phyloP scores from a whole-genome alignment of 2,797 vertebrate genomes.

The Trematomus bernacchii region DNA sequence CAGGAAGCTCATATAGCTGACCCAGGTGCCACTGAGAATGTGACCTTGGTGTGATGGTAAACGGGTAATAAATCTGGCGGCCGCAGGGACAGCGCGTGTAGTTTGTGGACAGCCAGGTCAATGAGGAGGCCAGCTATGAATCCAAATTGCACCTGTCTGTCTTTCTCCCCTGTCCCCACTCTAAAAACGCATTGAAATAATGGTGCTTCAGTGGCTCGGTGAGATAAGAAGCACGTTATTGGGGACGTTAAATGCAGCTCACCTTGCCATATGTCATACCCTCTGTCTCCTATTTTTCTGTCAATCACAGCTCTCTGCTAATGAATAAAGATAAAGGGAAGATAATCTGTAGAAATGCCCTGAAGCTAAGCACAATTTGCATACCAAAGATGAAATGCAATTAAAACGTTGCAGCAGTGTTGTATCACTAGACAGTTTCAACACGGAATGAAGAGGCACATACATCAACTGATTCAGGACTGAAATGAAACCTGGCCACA shows the following conservation, averaged over 20 bases:
- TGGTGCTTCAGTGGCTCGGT: constrained; percentile 21
- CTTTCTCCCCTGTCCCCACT: constrained; percentile 27
- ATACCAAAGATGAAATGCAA: constrained; percentile 16
- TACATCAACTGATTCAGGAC: neutral
- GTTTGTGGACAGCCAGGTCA: constrained; percentile 67
- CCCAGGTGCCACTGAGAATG: constrained; percentile 60
- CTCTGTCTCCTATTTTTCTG: constrained; percentile 25
- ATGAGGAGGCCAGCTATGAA: constrained; percentile 69
- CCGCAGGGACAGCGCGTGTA: constrained; percentile 57
- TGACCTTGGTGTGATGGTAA: constrained; percentile 77
- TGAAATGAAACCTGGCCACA: constrained; percentile 23
- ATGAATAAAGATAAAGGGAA: constrained; percentile 36
- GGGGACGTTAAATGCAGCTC: constrained; percentile 34
- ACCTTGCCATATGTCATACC: constrained; percentile 46
- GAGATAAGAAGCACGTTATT: constrained; percentile 35
- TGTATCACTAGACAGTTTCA: neutral
- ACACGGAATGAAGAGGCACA: constrained; percentile 1
- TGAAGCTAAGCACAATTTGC: constrained; percentile 12
- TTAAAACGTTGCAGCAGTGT: constrained; percentile 12
- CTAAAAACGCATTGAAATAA: constrained; percentile 61
- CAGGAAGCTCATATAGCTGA: constrained; percentile 67
- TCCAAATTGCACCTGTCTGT: constrained; percentile 68
- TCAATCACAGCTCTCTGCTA: constrained; percentile 43
- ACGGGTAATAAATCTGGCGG: constrained; percentile 75
- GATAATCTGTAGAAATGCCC: constrained; percentile 24